A percentile compares a stretch with the other conserved stretches of the same genome.
Evolutionary conservation across 2,113 vertebrate genomes (phyloP).

Genomic region (Oreocharis arfaki): DNA sequence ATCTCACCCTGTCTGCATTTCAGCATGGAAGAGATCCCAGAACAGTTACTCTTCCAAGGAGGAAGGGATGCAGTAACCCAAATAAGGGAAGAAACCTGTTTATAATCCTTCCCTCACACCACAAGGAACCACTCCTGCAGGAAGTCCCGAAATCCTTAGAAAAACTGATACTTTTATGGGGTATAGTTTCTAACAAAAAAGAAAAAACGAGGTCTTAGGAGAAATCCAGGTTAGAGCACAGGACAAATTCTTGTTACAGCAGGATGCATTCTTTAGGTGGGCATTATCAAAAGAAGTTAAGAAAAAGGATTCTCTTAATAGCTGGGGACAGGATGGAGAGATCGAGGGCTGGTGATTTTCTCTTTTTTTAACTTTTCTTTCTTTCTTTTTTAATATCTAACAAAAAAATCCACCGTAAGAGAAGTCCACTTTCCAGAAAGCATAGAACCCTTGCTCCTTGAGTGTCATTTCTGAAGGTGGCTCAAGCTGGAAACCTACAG

Average conservation of each 20-base stretch:
- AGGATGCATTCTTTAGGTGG: neutral
- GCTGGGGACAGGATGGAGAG: neutral
- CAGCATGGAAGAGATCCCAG: neutral
- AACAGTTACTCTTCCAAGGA: neutral
- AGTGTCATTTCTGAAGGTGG: neutral
- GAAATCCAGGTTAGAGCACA: neutral
- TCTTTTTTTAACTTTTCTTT: neutral
- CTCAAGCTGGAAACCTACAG: neutral
- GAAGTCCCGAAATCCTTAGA: neutral
- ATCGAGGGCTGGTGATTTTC: neutral
- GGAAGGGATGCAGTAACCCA: neutral
- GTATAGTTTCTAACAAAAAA: neutral
- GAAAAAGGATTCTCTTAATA: neutral
- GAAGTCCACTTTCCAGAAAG: neutral
- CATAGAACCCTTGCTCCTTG: neutral
- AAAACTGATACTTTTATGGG: neutral
- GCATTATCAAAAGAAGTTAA: neutral
- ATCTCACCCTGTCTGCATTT: neutral
- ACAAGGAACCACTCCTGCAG: neutral
- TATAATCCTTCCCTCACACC: neutral
- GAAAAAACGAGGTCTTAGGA: neutral
- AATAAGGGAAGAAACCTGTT: neutral
- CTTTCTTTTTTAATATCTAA: neutral
- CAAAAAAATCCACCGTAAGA: neutral
- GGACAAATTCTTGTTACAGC: neutral